Evolutionary conservation across 2,113 vertebrate species (phyloP), one percentile per base, ranked within the genome.

Genomic region (Aythya baeri): DNA sequence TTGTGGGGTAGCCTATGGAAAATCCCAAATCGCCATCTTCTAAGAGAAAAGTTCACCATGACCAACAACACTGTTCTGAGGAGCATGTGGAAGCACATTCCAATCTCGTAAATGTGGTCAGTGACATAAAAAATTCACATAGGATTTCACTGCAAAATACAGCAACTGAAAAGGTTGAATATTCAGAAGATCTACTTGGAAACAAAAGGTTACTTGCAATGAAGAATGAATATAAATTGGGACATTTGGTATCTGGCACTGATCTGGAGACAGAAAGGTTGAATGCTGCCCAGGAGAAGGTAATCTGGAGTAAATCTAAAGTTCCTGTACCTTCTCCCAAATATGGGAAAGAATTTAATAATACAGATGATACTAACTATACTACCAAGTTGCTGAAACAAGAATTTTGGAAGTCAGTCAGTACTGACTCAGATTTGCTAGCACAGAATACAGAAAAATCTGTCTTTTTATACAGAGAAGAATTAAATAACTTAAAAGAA

Each of bases 301-400:
- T 62, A 62, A 71, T 49, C 86, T 62, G 83, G 32, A 83, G 58
- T 54, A 83, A 95, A 79, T 72, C 76, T 75, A 91, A 91, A 86
- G 52, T 61, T 27, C 31, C 75, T 18, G 7, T 46, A 54, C 80
- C 94, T 86, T 67, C 88, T 41, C 70, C 70, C 57, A 88, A 96
- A 41, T 44, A 63, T 25, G 72, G 76, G 70, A 83, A 92, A 61
- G 70, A 75, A 91, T 89, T 93, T 50, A 52, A 81, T 79, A 82
- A 96, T 50, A 36, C 7, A 79, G 93, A 97, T 17, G 94, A 92
- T 32, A 86, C 95, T 34, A 96, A 94, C n/a, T 81, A 38, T 72
- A 91, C 93, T 31, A 96, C 94, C 83, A 93, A 81, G 54, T 74
- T 96, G 62, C 92, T 96, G 92, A 97, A 96, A 88, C 89, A 89